Base-by-base conservation (phyloP, 2,888 invertebrate genomes). In the Acrobeloides nanus region DNA sequence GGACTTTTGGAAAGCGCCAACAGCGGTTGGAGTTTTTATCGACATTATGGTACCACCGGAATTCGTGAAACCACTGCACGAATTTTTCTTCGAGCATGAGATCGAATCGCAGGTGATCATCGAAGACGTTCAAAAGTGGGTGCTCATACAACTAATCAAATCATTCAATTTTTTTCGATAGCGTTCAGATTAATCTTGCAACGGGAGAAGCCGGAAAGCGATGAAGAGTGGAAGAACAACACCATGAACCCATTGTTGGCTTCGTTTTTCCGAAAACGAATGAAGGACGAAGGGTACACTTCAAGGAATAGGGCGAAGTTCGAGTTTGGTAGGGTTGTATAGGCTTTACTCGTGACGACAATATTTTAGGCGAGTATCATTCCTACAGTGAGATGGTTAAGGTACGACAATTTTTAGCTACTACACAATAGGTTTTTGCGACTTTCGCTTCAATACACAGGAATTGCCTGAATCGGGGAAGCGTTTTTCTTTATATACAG, bases 21-120 rank as follows among this genome's bases (percentile, higher is more conserved):
- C 63, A 7, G 55, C 51, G 35, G 50, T 73, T 4, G 61, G 61
- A 7, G 56, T 59, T 18, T 53, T 60, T 21, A 68, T 63, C 0
- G 86, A 87, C 68, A 76, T 87, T 4, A 79, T 86, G 39, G 81
- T 86, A 10, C 82, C 86, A 0, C 84, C 85, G 1, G 81, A 81
- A 51, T 77, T 69, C 3, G 81, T 58, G 17, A 43, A 48, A 6
- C 49, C 82, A 45, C 34, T 53, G 12, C 21, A 45, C 15, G 39
- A 48, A n/a, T 41, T 53, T 18, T 38, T 61, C 4, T 80, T 80
- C 48, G 80, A 81, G 12, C 79, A 80, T 51, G 79, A 80, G 33
- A 81, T 85, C 26, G 80, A 81, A 39, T 84, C 80, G 57, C 81
- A 81, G 55, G 80, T 84, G 0, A 76, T 84, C 25, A 82, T 84